Base-by-base conservation (phyloP, 2,888 invertebrate genomes). In the Diadegma fenestrale region DNA sequence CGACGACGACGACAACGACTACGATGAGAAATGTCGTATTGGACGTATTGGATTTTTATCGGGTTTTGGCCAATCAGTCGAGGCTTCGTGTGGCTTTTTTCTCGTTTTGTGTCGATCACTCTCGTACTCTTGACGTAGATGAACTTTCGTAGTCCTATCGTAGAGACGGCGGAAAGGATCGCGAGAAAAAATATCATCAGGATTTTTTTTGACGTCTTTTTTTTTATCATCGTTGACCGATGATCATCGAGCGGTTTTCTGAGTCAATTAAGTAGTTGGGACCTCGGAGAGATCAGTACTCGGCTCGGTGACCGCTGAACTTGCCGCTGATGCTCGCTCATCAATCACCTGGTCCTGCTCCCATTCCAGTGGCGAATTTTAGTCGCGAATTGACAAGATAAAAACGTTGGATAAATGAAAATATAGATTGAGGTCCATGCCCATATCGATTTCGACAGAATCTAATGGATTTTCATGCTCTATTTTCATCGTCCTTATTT, bases 21-120 rank as follows among this genome's bases (percentile, higher is more conserved):
- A 68, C 68, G 80, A 48, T 26, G 61, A 54, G 81, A 73, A 61
- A 75, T 77, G 77, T 81, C 84, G 66, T 84, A 51, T 68, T 63
- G 77, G 84, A 84, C 81, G 88, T 90, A 91, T 91, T 90, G 89
- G 88, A 88, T 89, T 89, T 91, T 89, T 90, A 90, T 90, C 90
- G 89, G 89, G 88, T 90, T 91, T 90, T 86, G 86, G 84, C 87
- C 90, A 89, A 90, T 90, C 89, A 88, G 86, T 80, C 82, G 22
- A 68, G 64, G 82, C 73, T 80, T 75, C 30, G 79, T 72, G 86
- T 77, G 58, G 43, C 17, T 76, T 80, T 71, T 69, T 51, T 45
- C 63, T 71, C 69, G n/a, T 83, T 79, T 73, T 58, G 58, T 19
- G 51, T 73, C 66, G 73, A 80, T 51, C 68, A 68, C 58, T 66